Evolutionary conservation across 2,888 invertebrate genomes (phyloP), one percentile per base, ranked within the genome.

Genomic region (Acronicta leporina): DNA sequence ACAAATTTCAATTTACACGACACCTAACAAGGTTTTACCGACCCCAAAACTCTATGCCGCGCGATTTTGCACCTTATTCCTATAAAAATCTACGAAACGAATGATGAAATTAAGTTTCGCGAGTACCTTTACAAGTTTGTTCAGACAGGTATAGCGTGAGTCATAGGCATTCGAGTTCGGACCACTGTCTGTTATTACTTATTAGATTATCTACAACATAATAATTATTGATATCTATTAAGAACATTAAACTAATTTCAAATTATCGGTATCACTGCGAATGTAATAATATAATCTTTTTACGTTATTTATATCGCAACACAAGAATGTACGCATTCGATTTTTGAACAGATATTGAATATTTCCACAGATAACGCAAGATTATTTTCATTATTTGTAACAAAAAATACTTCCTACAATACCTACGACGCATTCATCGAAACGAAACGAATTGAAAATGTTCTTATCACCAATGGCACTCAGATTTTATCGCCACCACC

Each of bases 1-100:
- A 89, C 88, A 81, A 89, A 88, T 87, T 89, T 86, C 84, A 88
- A 87, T 87, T 86, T 83, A 77, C 80, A 78, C 63, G 79, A 75
- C 73, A 74, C 77, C 63, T 57, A 53, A 68, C 63, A 27, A 63
- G 41, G 44, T 51, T 63, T 71, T 68, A 42, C 61, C 27, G 8
- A 55, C 52, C 6, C 64, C 54, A 72, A 63, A 54, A 48, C 43
- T 46, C 0, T 8, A 13, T 52, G 43, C 11, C 15, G 49, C 8
- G 25, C 63, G 13, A 71, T 52, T 72, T 25, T 71, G 11, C 42
- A 66, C 73, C 47, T 56, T 73, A 74, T 55, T 5, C 5, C 13
- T 1, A 16, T 5, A 9, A 2, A 0, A 11, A 15, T 61, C 61
- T 48, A 30, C 54, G 11, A 20, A 13, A 56, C 35, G 15, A 60